Evolutionary conservation across 1,140 invertebrate species (phyloP).

Genomic region (Drosophila jambulina): DNA sequence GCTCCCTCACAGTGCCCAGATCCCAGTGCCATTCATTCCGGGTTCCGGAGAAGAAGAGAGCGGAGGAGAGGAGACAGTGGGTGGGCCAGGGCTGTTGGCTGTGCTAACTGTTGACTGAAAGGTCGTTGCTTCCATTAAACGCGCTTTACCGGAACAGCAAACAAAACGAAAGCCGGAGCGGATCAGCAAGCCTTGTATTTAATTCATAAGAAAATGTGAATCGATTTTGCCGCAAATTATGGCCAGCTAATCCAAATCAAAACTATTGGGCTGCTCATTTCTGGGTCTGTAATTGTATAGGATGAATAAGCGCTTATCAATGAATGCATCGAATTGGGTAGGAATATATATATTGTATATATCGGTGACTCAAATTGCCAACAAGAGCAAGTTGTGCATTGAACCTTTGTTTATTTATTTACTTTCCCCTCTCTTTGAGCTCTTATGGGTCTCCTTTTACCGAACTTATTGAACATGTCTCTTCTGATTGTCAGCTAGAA

Average conservation of each 20-base stretch:
- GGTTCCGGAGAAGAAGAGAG: not conserved
- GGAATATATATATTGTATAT: not conserved
- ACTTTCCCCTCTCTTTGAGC: not conserved
- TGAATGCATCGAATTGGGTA: slow-evolving; percentile 12
- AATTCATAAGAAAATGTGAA: slow-evolving; percentile 45
- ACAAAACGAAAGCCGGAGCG: slow-evolving; percentile 46
- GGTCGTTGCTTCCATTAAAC: slow-evolving; percentile 82
- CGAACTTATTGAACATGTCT: slow-evolving; percentile 1
- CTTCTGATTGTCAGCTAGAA: slow-evolving; percentile 2
- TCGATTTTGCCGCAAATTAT: slow-evolving; percentile 33
- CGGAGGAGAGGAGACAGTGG: slow-evolving; percentile 1
- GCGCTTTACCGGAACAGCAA: slow-evolving; percentile 73
- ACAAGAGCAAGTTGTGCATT: slow-evolving; percentile 11
- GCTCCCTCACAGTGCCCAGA: slow-evolving; percentile 19
- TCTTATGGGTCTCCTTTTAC: not conserved
- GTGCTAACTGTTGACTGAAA: slow-evolving; percentile 71
- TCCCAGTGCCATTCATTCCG: slow-evolving; percentile 17
- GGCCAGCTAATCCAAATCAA: slow-evolving; percentile 15
- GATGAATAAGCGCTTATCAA: slow-evolving; percentile 15
- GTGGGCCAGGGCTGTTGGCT: slow-evolving; percentile 30
- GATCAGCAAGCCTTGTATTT: slow-evolving; percentile 20
- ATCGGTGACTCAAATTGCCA: slow-evolving; percentile 22
- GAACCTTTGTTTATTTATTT: slow-evolving; percentile 25
- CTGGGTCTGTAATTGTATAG: slow-evolving; percentile 5
- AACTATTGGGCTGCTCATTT: slow-evolving; percentile 17